Base-by-base conservation (phyloP, 2,797 vertebrate genomes). In the Hippocampus kuda region DNA sequence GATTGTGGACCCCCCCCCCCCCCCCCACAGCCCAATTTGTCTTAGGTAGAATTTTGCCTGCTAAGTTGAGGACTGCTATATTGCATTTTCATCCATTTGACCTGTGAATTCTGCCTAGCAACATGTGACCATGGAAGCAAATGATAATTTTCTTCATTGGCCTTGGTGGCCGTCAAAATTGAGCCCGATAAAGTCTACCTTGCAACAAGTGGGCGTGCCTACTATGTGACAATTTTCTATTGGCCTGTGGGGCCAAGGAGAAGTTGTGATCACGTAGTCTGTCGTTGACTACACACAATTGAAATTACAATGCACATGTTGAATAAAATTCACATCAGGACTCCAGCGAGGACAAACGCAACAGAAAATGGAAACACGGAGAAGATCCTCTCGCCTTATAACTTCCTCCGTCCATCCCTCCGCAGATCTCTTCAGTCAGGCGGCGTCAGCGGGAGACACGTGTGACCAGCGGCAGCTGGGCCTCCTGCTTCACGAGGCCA, bases 381-480 rank as follows among this genome's bases (percentile, higher is more conserved):
- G 24, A 26, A 26, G n/a, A 24, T 13, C 11, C 24, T 65, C n/a
- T 48, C 18, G 9, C 12, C 15, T 5, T 20, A 24, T 38, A 16
- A n/a, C 65, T 66, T 56, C 26, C 56, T 44, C 26, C 5, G 10
- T 24, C 67, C 22, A 5, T 51, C 53, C 22, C 54, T 34, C 16
- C 68, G 34, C 82, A 99, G 97, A 92, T 88, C 93, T 98, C 70
- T 98, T 98, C 86, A 94, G 91, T 72, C 95, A 98, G 86, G 94
- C 98, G 69, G 91, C 93, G 0, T 94, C 94, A 0, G 87, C 93
- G 0, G 93, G 91, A 0, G 95, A 94, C 79, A 95, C 94, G 30
- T 98, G 95, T 16, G 95, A 98, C 88, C 95, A 98, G 89, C 90
- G 93, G 72, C 94, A 97, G 85, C 91, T 99, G 3, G 94, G 94